phyloP scores from a whole-genome alignment of 2,888 invertebrate genomes.

The Gandaritis pyraliata region DNA sequence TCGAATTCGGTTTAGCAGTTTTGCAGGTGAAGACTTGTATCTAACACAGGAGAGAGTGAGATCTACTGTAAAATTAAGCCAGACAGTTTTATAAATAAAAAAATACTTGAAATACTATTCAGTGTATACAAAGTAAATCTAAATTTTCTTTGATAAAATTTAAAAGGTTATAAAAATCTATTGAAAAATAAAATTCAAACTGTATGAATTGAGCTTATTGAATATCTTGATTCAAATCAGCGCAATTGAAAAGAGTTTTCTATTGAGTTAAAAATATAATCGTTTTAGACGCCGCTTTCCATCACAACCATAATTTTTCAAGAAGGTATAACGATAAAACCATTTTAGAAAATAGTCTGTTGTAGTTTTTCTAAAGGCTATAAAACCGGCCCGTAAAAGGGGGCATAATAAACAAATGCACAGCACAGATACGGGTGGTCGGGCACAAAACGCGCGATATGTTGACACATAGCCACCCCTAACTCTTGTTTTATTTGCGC shows the following conservation, averaged over 20 bases:
- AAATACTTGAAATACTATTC: no score
- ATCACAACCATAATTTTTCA: slow-evolving; percentile 21
- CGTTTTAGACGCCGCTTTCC: neutral
- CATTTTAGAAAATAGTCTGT: slow-evolving; percentile 57
- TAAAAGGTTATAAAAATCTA: no score
- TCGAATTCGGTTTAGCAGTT: no score
- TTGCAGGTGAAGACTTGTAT: no score
- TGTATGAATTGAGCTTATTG: no score
- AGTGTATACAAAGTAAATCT: no score
- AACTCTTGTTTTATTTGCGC: slow-evolving; percentile 43
- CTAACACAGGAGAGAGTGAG: no score
- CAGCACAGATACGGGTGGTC: slow-evolving; percentile 73
- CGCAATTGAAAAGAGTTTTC: neutral
- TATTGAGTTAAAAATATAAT: neutral
- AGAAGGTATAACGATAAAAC: slow-evolving; percentile 57
- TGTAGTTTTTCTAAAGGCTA: slow-evolving; percentile 69
- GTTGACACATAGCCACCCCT: slow-evolving; percentile 64
- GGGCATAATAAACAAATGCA: slow-evolving; percentile 70
- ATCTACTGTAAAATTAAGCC: no score
- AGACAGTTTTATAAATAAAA: no score
- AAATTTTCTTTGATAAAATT: no score
- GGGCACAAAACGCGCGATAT: slow-evolving; percentile 66
- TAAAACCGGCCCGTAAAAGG: slow-evolving; percentile 60
- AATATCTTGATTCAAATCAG: no score
- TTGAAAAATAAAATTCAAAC: no score